A percentile compares a stretch with the other conserved stretches of the same genome.
phyloP scores from a whole-genome alignment of 2,888 invertebrate genomes.

The Lochmaea crataegi region DNA sequence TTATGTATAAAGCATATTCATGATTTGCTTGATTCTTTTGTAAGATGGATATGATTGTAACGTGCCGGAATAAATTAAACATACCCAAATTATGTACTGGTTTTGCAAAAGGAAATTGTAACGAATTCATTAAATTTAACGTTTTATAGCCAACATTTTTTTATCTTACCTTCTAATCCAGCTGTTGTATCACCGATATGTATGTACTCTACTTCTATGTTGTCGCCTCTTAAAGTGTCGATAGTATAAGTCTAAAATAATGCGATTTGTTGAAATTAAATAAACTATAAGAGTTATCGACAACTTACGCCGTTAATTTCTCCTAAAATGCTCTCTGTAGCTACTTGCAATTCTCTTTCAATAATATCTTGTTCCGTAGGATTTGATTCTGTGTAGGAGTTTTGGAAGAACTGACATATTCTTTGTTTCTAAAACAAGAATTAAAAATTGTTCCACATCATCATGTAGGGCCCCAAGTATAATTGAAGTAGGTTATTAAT shows the following conservation, averaged over 20 bases:
- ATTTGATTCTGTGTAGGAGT: slow-evolving; percentile 56
- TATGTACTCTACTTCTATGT: slow-evolving; percentile 61
- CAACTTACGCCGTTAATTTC: slow-evolving; percentile 47
- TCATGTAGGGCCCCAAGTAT: too few relatives aligned
- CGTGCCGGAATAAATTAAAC: slow-evolving; percentile 15
- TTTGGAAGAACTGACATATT: slow-evolving; percentile 68
- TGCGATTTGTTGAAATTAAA: not conserved
- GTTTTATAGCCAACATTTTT: slow-evolving; percentile 14
- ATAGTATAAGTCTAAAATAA: slow-evolving; percentile 35
- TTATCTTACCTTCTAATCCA: slow-evolving; percentile 60
- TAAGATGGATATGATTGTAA: not conserved
- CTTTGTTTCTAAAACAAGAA: slow-evolving; percentile 65
- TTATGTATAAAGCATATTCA: not conserved
- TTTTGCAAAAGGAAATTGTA: slow-evolving; percentile 21
- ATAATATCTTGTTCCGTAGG: slow-evolving; percentile 60
- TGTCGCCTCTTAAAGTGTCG: slow-evolving; percentile 26
- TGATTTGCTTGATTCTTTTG: slow-evolving; percentile 10
- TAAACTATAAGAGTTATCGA: not conserved
- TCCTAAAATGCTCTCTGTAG: slow-evolving; percentile 68
- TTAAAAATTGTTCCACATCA: not conserved
- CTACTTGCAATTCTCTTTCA: slow-evolving; percentile 68
- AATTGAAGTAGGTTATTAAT: too few relatives aligned
- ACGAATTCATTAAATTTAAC: slow-evolving; percentile 13
- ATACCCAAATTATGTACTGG: slow-evolving; percentile 29
- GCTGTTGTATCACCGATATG: slow-evolving; percentile 59